Percentiles rank a stretch among this genome's conserved stretches.
Conservation (phyloP, 2,888 invertebrate genomes). For the Poecilobothrus nobilitatus region DNA sequence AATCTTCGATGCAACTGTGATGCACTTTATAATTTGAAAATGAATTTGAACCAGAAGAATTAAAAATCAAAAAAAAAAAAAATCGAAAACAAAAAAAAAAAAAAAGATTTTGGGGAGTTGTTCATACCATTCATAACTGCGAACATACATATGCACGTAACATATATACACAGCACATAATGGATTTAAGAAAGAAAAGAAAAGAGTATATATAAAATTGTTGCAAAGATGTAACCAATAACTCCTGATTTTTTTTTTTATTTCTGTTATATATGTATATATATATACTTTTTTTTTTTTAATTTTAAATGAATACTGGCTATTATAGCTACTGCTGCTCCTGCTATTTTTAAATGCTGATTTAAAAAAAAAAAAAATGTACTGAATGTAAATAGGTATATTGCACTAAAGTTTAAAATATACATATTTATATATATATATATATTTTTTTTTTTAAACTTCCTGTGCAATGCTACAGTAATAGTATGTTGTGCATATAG, state of each 20-base stretch:
- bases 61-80: neutral
- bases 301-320: neutral
- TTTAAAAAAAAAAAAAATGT: no score
- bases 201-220: neutral
- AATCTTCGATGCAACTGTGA: neutral
- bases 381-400: no score
- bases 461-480: neutral
- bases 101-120: neutral
- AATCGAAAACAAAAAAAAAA: neutral
- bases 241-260: neutral
- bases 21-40: neutral
- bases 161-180: neutral
- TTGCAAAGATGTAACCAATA: neutral
- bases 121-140: neutral
- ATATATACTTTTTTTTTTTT: no score
- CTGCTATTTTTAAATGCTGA: no score
- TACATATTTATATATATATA: no score
- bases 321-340: neutral
- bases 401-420: neutral
- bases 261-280: no score
- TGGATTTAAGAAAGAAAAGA: no score
- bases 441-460: neutral
- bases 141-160: neutral
- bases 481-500: neutral
- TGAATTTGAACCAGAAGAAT: neutral